A percentile compares a stretch with the other conserved stretches of the same genome.
Conservation (phyloP, 2,797 vertebrate species). For the Scomberomorus guttatus region DNA sequence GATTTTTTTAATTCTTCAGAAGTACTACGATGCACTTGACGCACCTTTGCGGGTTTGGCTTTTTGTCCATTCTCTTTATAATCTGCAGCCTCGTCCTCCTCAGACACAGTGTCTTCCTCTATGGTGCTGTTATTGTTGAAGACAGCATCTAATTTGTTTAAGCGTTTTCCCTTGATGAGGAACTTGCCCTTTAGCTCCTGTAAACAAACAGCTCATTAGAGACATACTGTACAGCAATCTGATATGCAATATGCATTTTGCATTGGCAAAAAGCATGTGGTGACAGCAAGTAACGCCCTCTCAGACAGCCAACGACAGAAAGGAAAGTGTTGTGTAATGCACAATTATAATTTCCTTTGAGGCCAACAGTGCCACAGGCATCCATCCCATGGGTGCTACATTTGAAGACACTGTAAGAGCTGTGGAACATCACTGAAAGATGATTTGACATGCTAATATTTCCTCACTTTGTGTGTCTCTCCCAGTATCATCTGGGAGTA, state of each 20-base stretch:
- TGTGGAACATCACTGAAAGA: constrained; percentile 31
- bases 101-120: constrained; percentile 88
- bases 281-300: constrained; percentile 17
- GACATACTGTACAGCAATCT: not conserved
- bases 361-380: constrained; percentile 25
- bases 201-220: not conserved
- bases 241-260: not conserved
- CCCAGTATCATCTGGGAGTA: not conserved
- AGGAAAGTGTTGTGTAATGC: constrained; percentile 33
- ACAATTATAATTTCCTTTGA: constrained; percentile 38
- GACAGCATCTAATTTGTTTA: constrained; percentile 88
- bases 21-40: not conserved
- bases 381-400: constrained; percentile 20
- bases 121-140: constrained; percentile 64
- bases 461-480: not conserved
- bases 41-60: constrained; percentile 74
- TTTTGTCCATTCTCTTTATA: constrained; percentile 89
- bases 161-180: constrained; percentile 94
- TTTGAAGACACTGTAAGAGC: constrained; percentile 9
- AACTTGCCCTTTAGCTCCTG: constrained; percentile 94
- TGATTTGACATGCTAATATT: constrained; percentile 3
- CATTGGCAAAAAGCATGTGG: not conserved
- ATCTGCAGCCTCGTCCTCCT: constrained; percentile 97
- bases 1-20: not conserved
- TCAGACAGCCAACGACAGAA: constrained; percentile 26